Percentiles rank a stretch among this genome's conserved stretches.
Evolutionary conservation across 2,113 vertebrate genomes (phyloP).

Genomic region (Actenoides hombroni): DNA sequence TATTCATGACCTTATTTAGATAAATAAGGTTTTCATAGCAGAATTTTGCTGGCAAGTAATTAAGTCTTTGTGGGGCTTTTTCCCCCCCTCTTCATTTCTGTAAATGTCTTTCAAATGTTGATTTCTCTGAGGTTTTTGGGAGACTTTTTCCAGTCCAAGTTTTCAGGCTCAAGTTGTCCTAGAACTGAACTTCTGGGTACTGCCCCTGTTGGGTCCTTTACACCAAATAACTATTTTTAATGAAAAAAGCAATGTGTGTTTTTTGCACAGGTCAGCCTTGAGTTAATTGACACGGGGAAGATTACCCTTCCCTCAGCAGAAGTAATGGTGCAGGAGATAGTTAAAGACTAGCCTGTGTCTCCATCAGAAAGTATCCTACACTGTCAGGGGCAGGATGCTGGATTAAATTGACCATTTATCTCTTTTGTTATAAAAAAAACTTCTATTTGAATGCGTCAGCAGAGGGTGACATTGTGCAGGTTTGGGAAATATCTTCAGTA

Average conservation of each 20-base stretch:
- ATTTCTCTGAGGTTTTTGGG: not conserved
- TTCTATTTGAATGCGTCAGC: conserved; percentile 35
- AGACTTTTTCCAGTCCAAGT: not conserved
- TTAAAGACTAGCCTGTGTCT: not conserved
- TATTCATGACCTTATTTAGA: not conserved
- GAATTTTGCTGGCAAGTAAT: not conserved
- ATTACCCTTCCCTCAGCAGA: not conserved
- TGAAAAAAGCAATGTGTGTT: not conserved
- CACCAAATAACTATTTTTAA: not conserved
- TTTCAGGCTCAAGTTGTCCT: not conserved
- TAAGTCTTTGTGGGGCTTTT: not conserved
- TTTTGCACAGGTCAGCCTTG: not conserved
- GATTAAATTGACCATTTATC: not conserved
- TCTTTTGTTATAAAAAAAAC: not conserved
- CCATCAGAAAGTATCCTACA: not conserved
- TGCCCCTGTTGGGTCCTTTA: not conserved
- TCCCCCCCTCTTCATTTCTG: fast-evolving
- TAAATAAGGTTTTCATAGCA: not conserved
- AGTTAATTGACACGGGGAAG: not conserved
- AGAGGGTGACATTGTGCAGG: conserved; percentile 55
- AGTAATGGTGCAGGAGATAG: not conserved
- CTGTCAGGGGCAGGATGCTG: not conserved
- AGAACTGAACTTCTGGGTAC: not conserved
- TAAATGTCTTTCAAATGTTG: fast-evolving
- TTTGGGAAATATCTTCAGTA: not conserved